Conservation (phyloP, 2,797 vertebrate species). For the Pogoniulus pusillus region DNA sequence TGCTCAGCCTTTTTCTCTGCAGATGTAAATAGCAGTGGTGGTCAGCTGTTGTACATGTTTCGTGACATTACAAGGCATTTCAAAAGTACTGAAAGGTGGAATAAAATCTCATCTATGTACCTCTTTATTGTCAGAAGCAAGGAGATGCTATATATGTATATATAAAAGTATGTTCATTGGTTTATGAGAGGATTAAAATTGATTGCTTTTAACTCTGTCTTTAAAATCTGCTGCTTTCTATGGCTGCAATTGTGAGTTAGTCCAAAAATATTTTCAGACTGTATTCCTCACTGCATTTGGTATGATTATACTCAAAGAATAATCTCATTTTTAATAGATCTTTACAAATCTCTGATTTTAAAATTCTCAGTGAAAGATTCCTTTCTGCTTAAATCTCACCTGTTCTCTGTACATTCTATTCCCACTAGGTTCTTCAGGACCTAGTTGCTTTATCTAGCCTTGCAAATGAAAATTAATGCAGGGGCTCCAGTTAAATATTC, state of each 20-base stretch:
- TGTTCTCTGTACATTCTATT: accelerated
- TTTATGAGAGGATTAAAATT: not conserved
- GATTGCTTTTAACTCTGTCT: not conserved
- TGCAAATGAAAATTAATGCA: not conserved
- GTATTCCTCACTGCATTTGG: not conserved
- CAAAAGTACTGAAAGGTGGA: not conserved
- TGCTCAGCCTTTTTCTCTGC: not conserved
- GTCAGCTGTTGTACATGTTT: not conserved
- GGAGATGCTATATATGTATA: not conserved
- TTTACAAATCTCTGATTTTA: not conserved
- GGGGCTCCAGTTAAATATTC: not conserved
- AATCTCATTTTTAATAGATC: not conserved
- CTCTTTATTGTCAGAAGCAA: not conserved
- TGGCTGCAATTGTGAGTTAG: not conserved
- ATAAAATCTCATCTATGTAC: not conserved
- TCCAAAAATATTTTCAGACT: not conserved
- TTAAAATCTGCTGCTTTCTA: not conserved
- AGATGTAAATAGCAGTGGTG: not conserved
- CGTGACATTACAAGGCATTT: not conserved
- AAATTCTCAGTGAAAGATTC: not conserved
- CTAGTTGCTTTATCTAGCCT: not conserved
- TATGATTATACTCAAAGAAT: not conserved
- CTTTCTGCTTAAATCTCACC: not conserved
- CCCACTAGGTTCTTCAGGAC: not conserved
- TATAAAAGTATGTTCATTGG: not conserved